A percentile compares a stretch with the other conserved stretches of the same genome.
Conservation (phyloP, 2,888 invertebrate species). For the Geotrupes spiniger region DNA sequence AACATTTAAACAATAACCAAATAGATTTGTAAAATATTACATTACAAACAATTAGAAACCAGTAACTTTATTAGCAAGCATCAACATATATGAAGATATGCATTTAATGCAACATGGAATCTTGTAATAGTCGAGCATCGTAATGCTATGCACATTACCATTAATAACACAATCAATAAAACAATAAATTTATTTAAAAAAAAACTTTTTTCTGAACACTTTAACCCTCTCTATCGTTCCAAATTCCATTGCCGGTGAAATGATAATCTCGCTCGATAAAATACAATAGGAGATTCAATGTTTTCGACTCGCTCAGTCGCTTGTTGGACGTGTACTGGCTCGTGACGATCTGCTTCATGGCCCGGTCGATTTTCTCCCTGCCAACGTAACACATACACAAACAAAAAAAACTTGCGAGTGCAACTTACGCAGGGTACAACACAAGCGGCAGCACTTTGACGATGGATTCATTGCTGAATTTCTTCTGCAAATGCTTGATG, state of each 20-base stretch:
- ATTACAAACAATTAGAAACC: too few species aligned
- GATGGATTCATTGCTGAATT: conserved; percentile 57
- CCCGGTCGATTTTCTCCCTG: conserved; percentile 40
- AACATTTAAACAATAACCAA: too few species aligned
- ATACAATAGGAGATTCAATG: conserved; percentile 66
- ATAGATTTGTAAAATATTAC: too few species aligned
- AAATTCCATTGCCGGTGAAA: conserved; percentile 74
- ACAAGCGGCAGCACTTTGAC: conserved; percentile 61
- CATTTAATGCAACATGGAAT: too few species aligned
- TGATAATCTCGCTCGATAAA: conserved; percentile 69
- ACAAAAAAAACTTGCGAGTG: conserved; percentile 22
- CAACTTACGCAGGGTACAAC: conserved; percentile 65
- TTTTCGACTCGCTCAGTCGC: conserved; percentile 45
- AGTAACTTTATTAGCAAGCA: too few species aligned
- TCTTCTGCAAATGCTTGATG: conserved; percentile 54
- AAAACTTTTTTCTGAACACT: not conserved
- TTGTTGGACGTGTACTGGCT: conserved; percentile 27
- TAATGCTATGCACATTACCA: too few species aligned
- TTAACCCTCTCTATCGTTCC: conserved; percentile 42
- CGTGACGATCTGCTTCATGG: conserved; percentile 29
- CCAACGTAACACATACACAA: conserved; percentile 16
- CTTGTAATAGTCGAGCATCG: too few species aligned
- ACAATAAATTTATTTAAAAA: not conserved
- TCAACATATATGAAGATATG: too few species aligned
- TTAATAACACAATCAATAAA: not conserved